Conservation (phyloP, 2,113 vertebrate species). For the Nymphicus hollandicus region DNA sequence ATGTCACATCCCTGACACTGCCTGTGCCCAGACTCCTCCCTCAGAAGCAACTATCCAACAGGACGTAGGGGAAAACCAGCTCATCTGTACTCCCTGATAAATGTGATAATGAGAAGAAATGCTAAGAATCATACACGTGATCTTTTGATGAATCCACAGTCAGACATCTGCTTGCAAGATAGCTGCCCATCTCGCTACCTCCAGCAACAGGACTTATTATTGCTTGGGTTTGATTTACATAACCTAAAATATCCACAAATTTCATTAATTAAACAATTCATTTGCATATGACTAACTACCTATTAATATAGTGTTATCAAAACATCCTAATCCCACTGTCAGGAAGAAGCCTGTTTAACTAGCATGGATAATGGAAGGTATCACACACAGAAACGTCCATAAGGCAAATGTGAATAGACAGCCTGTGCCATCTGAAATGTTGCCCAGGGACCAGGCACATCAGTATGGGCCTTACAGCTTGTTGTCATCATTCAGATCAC, state of each 20-base stretch:
- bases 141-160: neutral
- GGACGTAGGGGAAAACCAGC: neutral
- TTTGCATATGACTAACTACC: neutral
- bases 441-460: neutral
- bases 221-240: neutral
- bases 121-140: neutral
- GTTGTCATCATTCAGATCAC: neutral
- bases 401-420: fast-evolving
- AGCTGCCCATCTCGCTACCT: neutral
- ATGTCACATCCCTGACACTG: neutral
- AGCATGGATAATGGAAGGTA: neutral
- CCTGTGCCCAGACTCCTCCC: neutral
- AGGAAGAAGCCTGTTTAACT: neutral
- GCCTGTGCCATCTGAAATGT: neutral
- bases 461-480: neutral
- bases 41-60: neutral
- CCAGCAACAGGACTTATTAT: neutral
- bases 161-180: neutral
- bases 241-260: neutral
- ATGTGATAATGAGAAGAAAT: neutral
- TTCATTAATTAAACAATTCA: neutral
- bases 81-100: neutral
- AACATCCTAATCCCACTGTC: neutral
- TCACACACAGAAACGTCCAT: neutral
- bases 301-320: neutral